Conservation (phyloP, 2,888 invertebrate genomes). For the Meta bourneti region DNA sequence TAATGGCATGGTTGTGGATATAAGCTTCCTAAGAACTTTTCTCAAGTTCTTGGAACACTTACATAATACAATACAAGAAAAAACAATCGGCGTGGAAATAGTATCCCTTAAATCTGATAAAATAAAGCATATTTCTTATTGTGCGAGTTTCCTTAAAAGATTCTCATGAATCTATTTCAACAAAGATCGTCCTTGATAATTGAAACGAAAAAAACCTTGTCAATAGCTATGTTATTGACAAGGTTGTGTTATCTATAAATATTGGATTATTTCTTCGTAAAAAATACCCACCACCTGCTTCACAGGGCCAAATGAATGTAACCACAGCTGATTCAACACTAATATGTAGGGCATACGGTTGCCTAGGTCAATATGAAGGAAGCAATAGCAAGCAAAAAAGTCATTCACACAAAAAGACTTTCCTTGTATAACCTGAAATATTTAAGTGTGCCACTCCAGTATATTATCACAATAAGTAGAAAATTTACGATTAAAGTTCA, state of each 20-base stretch:
- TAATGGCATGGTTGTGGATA: no score
- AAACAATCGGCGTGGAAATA: no score
- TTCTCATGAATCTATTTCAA: background rate
- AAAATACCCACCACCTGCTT: background rate
- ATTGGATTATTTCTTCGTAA: background rate
- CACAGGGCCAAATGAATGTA: background rate
- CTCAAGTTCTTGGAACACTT: no score
- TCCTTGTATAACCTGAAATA: no score
- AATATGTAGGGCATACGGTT: background rate
- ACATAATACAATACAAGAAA: no score
- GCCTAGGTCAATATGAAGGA: background rate
- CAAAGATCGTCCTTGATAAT: background rate
- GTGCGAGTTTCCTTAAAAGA: no score
- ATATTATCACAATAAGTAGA: no score
- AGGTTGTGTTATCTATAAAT: background rate
- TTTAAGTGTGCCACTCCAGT: no score
- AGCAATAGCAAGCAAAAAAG: background rate
- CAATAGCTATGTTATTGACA: background rate
- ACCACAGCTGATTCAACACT: background rate
- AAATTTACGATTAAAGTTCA: no score
- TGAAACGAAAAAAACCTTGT: background rate
- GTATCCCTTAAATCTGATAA: no score
- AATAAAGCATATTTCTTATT: no score
- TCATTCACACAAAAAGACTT: background rate
- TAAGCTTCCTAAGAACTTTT: no score